These are phyloP conservation scores for Pandemis heparana DNA, from an alignment of 2,888 invertebrate genomes.

Conservation along the genomic window DNA sequence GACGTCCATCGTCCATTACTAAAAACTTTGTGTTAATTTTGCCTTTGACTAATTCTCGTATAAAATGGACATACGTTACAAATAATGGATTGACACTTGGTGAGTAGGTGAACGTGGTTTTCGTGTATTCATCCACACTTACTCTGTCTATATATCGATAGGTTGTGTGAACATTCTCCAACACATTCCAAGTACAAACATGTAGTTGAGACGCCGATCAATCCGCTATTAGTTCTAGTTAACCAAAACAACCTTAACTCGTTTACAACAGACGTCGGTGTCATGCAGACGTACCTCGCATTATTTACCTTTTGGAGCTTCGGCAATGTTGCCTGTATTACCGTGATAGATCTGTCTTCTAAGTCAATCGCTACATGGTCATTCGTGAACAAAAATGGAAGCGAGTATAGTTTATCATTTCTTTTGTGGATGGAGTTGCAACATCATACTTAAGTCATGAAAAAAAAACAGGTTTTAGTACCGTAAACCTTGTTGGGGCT, in stretches of 20 bases:
- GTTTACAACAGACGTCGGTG: background rate
- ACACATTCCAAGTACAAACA: background rate
- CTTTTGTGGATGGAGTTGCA: too few species aligned
- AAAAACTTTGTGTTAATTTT: too few species aligned
- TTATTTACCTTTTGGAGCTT: background rate
- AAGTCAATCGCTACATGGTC: conserved; percentile 4
- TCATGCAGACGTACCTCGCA: conserved; percentile 9
- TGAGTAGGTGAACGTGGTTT: too few species aligned
- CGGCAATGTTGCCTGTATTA: background rate
- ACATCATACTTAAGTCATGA: too few species aligned
- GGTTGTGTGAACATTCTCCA: background rate
- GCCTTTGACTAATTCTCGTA: too few species aligned
- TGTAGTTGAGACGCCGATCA: background rate
- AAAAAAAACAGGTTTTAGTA: too few species aligned
- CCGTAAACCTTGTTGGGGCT: too few species aligned
- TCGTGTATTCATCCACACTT: background rate
- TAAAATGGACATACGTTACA: too few species aligned
- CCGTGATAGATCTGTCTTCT: background rate
- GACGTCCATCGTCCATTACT: too few species aligned
- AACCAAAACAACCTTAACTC: conserved; percentile 2
- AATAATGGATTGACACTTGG: too few species aligned
- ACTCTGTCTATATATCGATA: background rate
- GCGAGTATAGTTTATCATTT: conserved; percentile 63
- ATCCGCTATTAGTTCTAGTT: background rate
- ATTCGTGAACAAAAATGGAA: conserved; percentile 54